Base-by-base conservation (phyloP, 2,797 vertebrate species). In the Cichlasoma orientale region DNA sequence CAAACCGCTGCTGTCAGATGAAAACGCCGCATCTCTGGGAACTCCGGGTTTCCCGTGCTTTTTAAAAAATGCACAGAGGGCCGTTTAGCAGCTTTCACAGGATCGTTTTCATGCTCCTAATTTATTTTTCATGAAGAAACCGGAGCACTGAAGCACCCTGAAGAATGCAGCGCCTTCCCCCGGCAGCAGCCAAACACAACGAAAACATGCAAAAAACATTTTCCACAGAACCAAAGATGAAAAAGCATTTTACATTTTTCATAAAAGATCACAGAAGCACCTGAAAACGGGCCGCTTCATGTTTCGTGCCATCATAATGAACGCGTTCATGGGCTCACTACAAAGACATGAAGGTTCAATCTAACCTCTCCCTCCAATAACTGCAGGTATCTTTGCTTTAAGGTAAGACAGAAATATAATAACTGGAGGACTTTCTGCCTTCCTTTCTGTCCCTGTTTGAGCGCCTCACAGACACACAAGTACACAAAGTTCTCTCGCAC, bases 1-100 rank as follows among this genome's bases (percentile, higher is more conserved):
- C 73, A 79, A 79, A 54, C 76, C 53, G 31, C 77, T 80, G 88
- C 82, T 85, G 86, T 80, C 77, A 29, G 79, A 56, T 27, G 12
- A 80, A 80, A 85, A 82, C 5, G 61, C 54, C 41, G 81, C 75
- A 57, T 56, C 77, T 44, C 41, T 29, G 61, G 61, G 63, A 50
- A 50, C 1, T 1, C 25, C 1, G 6, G 25, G 2, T 29, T 50
- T 29, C 63, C 44, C 19, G 5, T 10, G 23, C 14, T 9, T 5
- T 56, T 18, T 16, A 7, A 25, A 29, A 13, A 11, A 38, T 61
- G 14, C 41, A 44, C 41, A 44, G 41, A 18, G 44, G 16, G 44
- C 16, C 5, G 47, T 18, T 50, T 7, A 50, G 6, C 47, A 50
- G 47, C 16, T 44, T 44, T 44, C 13, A 44, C 5, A 44, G 41